Percentiles rank a stretch among this genome's conserved stretches.
Conservation (phyloP, 2,888 invertebrate genomes). For the Drosophila recens region DNA sequence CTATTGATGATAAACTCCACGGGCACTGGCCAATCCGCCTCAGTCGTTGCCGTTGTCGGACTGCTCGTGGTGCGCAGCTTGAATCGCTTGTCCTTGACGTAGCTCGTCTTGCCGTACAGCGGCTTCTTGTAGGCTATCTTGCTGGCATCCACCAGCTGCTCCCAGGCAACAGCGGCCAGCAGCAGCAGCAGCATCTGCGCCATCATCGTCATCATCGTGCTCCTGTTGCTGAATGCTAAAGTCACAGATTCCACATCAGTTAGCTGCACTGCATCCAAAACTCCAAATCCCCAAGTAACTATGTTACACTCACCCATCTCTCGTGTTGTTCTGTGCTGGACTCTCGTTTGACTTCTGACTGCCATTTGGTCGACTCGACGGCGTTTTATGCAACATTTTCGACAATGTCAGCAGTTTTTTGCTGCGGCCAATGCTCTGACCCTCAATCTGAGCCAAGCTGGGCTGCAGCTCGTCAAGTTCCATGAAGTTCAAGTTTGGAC, state of each 20-base stretch:
- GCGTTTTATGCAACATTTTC: conserved; percentile 49
- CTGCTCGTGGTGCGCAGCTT: conserved; percentile 20
- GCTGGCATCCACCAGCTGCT: conserved; percentile 45
- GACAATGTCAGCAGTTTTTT: conserved; percentile 41
- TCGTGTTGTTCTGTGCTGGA: conserved; percentile 8
- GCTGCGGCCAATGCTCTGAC: conserved; percentile 29
- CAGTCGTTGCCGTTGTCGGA: conserved; percentile 10
- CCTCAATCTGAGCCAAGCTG: conserved; percentile 9
- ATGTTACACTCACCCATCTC: conserved; percentile 49
- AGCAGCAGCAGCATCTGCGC: conserved; percentile 27
- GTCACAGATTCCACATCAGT: background rate
- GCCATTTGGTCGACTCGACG: background rate
- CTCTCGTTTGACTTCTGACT: conserved; percentile 31
- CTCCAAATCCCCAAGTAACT: no score
- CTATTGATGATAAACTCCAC: conserved; percentile 65
- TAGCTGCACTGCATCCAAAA: background rate
- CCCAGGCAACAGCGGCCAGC: conserved; percentile 26
- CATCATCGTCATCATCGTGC: conserved; percentile 25
- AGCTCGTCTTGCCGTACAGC: conserved; percentile 62
- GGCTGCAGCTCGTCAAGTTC: background rate
- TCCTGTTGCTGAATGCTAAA: conserved; percentile 37
- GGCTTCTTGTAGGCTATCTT: conserved; percentile 79
- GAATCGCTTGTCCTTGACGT: conserved; percentile 60
- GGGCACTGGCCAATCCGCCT: conserved; percentile 48
- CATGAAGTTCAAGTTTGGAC: conserved; percentile 57